These are phyloP conservation scores for Oligia latruncula DNA, from an alignment of 2,888 invertebrate species.

Conservation along the genomic window DNA sequence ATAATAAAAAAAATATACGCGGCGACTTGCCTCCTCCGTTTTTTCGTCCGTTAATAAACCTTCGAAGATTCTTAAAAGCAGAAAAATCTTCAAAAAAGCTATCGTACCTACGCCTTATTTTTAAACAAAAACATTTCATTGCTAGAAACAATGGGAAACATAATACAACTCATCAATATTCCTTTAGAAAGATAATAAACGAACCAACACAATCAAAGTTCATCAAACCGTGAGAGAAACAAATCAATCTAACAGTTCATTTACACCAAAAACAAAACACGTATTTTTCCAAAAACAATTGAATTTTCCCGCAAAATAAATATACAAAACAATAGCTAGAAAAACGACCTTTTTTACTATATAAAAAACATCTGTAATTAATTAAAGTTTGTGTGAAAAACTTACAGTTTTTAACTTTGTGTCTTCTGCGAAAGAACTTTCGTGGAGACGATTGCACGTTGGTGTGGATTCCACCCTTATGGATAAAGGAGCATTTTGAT, in stretches of 20 bases:
- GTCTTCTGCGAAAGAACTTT: not conserved
- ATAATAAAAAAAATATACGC: too few species aligned
- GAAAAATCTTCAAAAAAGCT: not conserved
- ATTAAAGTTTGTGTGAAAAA: constrained; percentile 31
- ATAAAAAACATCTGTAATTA: not conserved
- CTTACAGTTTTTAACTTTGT: constrained; percentile 46
- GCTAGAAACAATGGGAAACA: not conserved
- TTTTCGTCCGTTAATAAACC: not conserved
- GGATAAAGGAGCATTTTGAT: constrained; percentile 79
- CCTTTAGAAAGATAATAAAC: not conserved
- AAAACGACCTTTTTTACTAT: not conserved
- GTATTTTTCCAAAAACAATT: not conserved
- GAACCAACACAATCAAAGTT: constrained; percentile 14
- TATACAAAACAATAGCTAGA: not conserved
- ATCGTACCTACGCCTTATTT: not conserved
- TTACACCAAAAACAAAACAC: constrained; percentile 28
- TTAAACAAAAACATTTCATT: not conserved
- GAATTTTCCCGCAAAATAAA: not conserved
- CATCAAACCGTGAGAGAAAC: constrained; percentile 26
- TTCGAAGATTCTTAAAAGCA: not conserved
- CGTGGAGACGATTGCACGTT: not conserved
- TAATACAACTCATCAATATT: not conserved
- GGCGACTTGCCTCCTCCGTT: too few species aligned
- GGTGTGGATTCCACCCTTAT: constrained; percentile 59
- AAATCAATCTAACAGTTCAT: constrained; percentile 51